A percentile compares a stretch with the other conserved stretches of the same genome.
Conservation (phyloP, 2,797 vertebrate genomes). For the Sebastes glaucus region DNA sequence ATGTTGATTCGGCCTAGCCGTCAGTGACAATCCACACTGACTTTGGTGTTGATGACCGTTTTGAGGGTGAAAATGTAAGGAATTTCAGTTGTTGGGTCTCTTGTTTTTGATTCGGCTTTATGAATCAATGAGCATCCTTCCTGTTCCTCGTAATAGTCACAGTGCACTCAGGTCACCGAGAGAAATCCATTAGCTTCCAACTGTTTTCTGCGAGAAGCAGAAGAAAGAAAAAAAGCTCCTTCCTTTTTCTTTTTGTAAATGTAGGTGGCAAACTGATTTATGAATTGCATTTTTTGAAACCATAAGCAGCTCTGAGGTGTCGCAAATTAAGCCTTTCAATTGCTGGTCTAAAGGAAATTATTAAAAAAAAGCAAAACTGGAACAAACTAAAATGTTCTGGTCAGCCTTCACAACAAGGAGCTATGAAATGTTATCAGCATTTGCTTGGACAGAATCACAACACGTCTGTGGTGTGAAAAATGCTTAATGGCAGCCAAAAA, state of each 20-base stretch:
- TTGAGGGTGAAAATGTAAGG: not conserved
- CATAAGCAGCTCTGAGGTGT: not conserved
- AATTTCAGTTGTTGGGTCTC: not conserved
- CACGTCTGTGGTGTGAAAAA: conserved; percentile 8
- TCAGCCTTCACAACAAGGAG: conserved; percentile 1
- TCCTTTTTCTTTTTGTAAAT: not conserved
- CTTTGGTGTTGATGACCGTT: not conserved
- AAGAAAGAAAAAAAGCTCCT: not conserved
- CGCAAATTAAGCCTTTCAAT: conserved; percentile 9
- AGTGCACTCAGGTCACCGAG: not conserved
- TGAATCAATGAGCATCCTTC: not conserved
- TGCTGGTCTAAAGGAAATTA: not conserved
- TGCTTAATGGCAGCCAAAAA: conserved; percentile 16
- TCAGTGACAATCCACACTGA: not conserved
- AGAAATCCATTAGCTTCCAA: conserved; percentile 26
- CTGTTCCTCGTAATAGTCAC: not conserved
- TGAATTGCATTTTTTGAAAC: not conserved
- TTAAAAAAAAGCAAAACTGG: not conserved
- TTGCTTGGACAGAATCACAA: conserved; percentile 19
- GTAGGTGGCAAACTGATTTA: not conserved
- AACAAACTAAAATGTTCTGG: conserved; percentile 17
- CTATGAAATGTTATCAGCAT: conserved; percentile 15
- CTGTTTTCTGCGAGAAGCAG: not conserved
- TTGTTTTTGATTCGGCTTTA: conserved; percentile 2
- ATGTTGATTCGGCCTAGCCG: not conserved